Percentiles rank a stretch among this genome's conserved stretches.
These are phyloP conservation scores for Hucho hucho DNA, from an alignment of 2,113 vertebrate species.

Conservation along the genomic window DNA sequence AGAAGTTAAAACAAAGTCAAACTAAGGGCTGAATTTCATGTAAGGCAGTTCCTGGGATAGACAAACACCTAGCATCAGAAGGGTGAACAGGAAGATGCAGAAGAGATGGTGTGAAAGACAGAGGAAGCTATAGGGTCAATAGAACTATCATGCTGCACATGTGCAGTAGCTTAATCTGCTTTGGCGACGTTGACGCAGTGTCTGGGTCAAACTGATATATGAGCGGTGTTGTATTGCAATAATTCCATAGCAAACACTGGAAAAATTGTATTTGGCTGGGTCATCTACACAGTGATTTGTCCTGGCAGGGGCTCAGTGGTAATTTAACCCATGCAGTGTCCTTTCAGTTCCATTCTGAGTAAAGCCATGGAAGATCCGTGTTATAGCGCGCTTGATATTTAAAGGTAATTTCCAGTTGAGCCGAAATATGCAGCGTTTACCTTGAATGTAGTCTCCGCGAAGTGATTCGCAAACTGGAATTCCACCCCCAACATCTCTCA, in stretches of 20 bases:
- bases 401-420: too few species aligned
- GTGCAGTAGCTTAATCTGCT: neutral
- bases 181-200: neutral
- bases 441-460: too few species aligned
- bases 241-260: neutral
- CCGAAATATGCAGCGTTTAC: too few species aligned
- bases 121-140: neutral
- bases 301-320: neutral
- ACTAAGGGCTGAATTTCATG: neutral
- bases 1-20: neutral
- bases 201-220: neutral
- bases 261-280: neutral
- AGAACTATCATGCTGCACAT: neutral
- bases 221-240: constrained; percentile 16
- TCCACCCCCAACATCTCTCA: too few species aligned
- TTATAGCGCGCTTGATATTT: too few species aligned
- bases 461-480: too few species aligned
- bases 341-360: neutral
- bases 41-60: constrained; percentile 27
- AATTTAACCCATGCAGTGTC: neutral
- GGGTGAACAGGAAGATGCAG: constrained; percentile 9
- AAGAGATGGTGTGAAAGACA: neutral
- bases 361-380: neutral
- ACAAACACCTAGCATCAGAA: constrained; percentile 19
- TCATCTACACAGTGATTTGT: neutral